A percentile compares a stretch with the other conserved stretches of the same genome.
Conservation (phyloP, 2,797 vertebrate species). For the Gallirallus australis region DNA sequence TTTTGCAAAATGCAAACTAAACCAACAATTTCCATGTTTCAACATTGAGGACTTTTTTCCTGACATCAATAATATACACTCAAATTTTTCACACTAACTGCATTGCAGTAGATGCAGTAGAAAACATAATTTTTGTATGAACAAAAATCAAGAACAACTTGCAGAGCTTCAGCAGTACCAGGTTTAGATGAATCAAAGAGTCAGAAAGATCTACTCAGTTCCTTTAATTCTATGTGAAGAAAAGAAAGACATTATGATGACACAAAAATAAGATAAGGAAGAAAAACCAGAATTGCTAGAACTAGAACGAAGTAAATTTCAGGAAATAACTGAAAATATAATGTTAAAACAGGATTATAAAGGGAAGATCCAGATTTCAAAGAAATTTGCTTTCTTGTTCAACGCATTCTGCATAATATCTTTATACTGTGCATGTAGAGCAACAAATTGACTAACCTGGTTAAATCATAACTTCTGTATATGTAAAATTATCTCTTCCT, state of each 20-base stretch:
- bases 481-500: neutral
- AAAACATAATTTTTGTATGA: neutral
- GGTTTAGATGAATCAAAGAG: neutral
- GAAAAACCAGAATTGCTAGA: neutral
- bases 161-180: neutral
- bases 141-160: neutral
- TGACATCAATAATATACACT: neutral
- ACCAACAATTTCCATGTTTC: neutral
- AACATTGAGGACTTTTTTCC: neutral
- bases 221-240: neutral
- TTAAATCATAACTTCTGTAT: neutral
- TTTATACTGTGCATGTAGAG: neutral
- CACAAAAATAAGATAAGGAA: neutral
- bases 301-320: neutral
- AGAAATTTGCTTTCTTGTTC: neutral
- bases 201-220: neutral
- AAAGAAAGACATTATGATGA: neutral
- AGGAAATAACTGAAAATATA: neutral
- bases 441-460: neutral
- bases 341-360: neutral
- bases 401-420: neutral
- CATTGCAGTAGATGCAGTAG: neutral
- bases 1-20: neutral
- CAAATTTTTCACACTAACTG: neutral
- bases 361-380: neutral